Base-by-base conservation (phyloP, 1,140 invertebrate genomes). In the Ganaspis sp. region DNA sequence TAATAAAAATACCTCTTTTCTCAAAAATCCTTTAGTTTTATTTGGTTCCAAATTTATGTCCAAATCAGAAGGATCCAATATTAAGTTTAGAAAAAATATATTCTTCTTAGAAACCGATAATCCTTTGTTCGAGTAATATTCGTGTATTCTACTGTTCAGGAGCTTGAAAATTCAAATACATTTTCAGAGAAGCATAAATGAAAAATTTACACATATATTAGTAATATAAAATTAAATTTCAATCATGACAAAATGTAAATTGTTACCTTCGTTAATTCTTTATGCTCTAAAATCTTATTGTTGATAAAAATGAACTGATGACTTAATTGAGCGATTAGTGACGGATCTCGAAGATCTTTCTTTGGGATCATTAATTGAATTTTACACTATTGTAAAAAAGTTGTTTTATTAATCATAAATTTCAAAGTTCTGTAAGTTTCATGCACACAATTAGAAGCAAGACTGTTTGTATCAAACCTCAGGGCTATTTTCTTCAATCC, bases 41-140 rank as follows among this genome's bases (percentile, higher is more conserved):
- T 94, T 94, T 6, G 94, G 94, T 80, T 95, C 94, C 45, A 94
- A 79, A 88, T 95, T 95, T 9, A 94, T 90, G 89, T 95, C 94
- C 29, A 94, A 69, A 40, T 89, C 81, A 29, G 86, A 83, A 21
- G 92, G 78, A 38, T 92, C 89, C 8, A 93, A 74, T 21, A 81
- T 88, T 38, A 95, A 80, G 23, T 86, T 85, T 2, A 94, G 15
- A 79, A 92, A 78, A 82, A 92, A 93, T 37, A 90, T 73, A 3
- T 89, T 86, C 77, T 92, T 92, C 34, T 92, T 92, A 6, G 84
- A 87, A 40, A 81, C 75, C 19, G 79, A 70, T 12, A 87, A 78
- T 69, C 87, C 84, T 17, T 81, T 49, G 49, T 69, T 72, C 6
- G 17, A n/a, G 37, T 90, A 87, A 74, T 87, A 80, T 54, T 87